Conservation (phyloP, 2,113 vertebrate species). For the Papio anubis region DNA sequence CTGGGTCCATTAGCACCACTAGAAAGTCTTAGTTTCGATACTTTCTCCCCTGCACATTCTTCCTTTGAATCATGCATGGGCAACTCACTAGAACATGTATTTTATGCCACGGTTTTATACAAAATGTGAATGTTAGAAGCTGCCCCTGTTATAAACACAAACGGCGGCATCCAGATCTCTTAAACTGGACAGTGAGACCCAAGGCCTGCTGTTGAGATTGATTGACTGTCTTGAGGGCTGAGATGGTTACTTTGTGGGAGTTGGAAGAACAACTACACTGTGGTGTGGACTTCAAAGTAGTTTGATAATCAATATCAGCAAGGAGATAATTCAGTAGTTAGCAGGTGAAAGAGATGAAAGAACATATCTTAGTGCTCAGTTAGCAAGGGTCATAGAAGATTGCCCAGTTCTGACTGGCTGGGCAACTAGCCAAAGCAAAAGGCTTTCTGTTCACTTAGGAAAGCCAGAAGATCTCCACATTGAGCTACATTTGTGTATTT, state of each 20-base stretch:
- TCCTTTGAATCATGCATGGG: background rate
- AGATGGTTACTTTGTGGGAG: background rate
- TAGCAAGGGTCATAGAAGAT: background rate
- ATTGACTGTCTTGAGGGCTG: background rate
- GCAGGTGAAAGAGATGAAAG: background rate
- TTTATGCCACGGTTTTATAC: background rate
- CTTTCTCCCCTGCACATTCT: background rate
- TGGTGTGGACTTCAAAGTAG: background rate
- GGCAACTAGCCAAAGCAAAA: background rate
- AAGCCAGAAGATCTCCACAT: background rate
- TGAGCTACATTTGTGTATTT: background rate
- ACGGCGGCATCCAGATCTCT: background rate
- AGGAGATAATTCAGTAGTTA: background rate
- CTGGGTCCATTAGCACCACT: background rate
- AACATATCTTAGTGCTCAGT: background rate
- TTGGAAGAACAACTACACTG: background rate
- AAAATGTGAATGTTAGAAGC: background rate
- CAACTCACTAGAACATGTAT: background rate
- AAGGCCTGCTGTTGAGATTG: background rate
- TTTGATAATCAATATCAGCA: background rate
- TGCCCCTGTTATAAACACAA: background rate
- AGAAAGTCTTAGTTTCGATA: background rate
- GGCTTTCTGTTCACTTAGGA: background rate
- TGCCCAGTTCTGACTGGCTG: background rate
- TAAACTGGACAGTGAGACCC: background rate